Conservation (phyloP, 2,888 invertebrate genomes). For the Oligia fasciuncula region DNA sequence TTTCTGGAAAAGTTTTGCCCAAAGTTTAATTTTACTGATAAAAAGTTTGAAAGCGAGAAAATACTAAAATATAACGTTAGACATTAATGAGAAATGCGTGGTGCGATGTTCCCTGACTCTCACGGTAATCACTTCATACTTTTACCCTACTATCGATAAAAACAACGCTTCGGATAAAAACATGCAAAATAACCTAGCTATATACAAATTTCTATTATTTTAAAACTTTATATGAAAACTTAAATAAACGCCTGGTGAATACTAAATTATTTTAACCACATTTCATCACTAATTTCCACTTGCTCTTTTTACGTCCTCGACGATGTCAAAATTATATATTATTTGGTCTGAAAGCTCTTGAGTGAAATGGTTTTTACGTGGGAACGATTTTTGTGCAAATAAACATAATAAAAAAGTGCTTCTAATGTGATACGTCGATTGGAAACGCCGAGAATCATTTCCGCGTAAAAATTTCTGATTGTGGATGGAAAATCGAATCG, state of each 20-base stretch:
- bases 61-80: conserved; percentile 50
- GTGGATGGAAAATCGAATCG: conserved; percentile 90
- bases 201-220: conserved; percentile 19
- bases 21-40: conserved; percentile 64
- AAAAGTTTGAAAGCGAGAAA: conserved; percentile 67
- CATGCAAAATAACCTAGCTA: conserved; percentile 42
- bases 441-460: conserved; percentile 90
- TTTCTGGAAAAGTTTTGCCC: conserved; percentile 73
- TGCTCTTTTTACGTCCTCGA: conserved; percentile 65
- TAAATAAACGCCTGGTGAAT: conserved; percentile 51
- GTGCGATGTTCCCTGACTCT: conserved; percentile 61
- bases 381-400: conserved; percentile 90
- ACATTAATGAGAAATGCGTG: conserved; percentile 68
- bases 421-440: conserved; percentile 86
- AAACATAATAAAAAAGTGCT: conserved; percentile 84
- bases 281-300: conserved; percentile 57
- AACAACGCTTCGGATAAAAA: conserved; percentile 30
- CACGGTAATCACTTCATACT: conserved; percentile 51
- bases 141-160: conserved; percentile 12
- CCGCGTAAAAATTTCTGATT: conserved; percentile 90
- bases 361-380: conserved; percentile 91
- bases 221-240: conserved; percentile 20
- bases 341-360: conserved; percentile 90
- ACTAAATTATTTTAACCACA: conserved; percentile 46
- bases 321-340: conserved; percentile 75